A percentile compares a stretch with the other conserved stretches of the same genome.
Evolutionary conservation across 2,797 vertebrate genomes (phyloP).

Genomic region (Valencia hispanica): DNA sequence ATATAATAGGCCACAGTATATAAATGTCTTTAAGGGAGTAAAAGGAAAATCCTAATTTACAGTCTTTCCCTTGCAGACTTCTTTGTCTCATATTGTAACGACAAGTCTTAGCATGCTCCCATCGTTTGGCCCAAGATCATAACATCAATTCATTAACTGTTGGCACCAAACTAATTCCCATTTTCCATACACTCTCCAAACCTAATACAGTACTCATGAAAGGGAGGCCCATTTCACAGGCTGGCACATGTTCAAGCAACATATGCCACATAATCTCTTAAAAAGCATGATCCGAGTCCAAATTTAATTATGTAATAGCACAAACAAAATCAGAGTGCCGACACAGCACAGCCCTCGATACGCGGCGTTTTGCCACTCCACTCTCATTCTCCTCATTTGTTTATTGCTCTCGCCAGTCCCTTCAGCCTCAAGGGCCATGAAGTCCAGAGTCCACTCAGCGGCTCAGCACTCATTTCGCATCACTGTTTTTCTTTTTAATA

Average conservation of each 20-base stretch:
- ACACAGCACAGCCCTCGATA: constrained; percentile 87
- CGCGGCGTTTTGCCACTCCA: constrained; percentile 75
- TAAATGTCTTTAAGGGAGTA: constrained; percentile 59
- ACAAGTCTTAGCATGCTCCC: constrained; percentile 79
- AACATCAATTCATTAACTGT: constrained; percentile 87
- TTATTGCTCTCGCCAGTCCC: constrained; percentile 70
- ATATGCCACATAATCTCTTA: constrained; percentile 99
- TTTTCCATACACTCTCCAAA: constrained; percentile 82
- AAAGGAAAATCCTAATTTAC: constrained; percentile 70
- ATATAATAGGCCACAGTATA: constrained; percentile 49
- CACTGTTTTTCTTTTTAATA: constrained; percentile 70
- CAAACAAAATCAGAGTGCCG: constrained; percentile 93
- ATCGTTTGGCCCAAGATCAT: constrained; percentile 83
- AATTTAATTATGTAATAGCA: constrained; percentile 98
- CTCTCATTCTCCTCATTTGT: constrained; percentile 79
- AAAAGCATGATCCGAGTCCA: constrained; percentile 91
- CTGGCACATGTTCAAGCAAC: constrained; percentile 93
- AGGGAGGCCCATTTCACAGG: constrained; percentile 81
- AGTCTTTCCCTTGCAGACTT: constrained; percentile 69
- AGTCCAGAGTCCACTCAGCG: constrained; percentile 66
- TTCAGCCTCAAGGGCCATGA: constrained; percentile 60
- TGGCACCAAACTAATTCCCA: constrained; percentile 81
- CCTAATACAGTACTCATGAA: constrained; percentile 83
- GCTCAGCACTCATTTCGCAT: constrained; percentile 51
- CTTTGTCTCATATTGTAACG: constrained; percentile 64